A percentile compares a stretch with the other conserved stretches of the same genome.
Conservation (phyloP, 2,113 vertebrate species). For the Butastur rufipennis region DNA sequence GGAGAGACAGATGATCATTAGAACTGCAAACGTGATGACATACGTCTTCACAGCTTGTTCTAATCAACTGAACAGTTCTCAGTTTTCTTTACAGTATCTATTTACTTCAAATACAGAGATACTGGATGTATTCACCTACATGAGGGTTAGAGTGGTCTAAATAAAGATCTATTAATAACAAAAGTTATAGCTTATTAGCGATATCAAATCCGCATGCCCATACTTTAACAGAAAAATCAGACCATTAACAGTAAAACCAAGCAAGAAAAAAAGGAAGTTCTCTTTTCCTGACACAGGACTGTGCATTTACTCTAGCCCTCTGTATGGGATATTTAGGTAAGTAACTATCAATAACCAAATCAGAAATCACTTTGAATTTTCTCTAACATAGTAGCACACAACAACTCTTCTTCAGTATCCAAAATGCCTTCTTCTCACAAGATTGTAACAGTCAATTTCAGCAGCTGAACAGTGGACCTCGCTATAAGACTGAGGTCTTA, state of each 20-base stretch:
- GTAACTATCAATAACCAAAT: background rate
- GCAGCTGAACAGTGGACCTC: background rate
- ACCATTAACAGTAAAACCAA: background rate
- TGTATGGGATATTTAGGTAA: background rate
- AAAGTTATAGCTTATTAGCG: background rate
- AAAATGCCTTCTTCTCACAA: background rate
- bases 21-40: background rate
- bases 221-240: background rate
- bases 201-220: background rate
- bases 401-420: background rate
- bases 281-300: background rate
- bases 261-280: background rate
- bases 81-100: background rate
- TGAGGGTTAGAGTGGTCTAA: background rate
- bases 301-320: background rate
- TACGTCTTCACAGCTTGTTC: background rate
- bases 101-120: background rate
- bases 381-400: background rate
- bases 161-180: background rate
- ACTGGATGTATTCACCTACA: background rate
- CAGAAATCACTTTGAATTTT: background rate
- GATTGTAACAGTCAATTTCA: background rate
- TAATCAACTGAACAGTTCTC: background rate
- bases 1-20: background rate
- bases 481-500: fast-evolving